These are phyloP conservation scores for Panthera tigris DNA, from an alignment of 2,113 vertebrate genomes.

Conservation along the genomic window DNA sequence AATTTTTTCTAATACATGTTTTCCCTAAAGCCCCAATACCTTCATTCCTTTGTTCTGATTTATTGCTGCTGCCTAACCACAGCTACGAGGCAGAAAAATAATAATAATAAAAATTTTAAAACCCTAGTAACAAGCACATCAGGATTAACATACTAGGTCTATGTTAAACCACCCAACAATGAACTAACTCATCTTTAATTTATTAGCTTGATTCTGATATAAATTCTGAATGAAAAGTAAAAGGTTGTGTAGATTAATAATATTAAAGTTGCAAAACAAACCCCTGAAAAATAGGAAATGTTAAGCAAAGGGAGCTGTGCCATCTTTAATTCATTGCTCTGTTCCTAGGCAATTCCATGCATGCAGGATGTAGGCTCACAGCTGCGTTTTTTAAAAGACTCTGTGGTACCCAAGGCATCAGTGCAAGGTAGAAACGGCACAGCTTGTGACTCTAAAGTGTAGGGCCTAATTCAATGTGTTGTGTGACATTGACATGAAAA, in stretches of 20 bases:
- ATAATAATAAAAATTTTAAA: conserved; percentile 70
- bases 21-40: conserved; percentile 77
- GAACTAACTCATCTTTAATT: conserved; percentile 75
- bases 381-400: conserved; percentile 14
- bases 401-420: neutral
- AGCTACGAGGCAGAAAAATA: conserved; percentile 76
- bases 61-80: conserved; percentile 82
- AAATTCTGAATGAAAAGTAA: conserved; percentile 70
- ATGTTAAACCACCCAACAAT: conserved; percentile 66
- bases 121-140: conserved; percentile 65
- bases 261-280: conserved; percentile 73
- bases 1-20: conserved; percentile 83
- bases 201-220: conserved; percentile 79
- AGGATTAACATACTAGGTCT: conserved; percentile 77
- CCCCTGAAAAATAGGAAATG: conserved; percentile 63
- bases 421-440: neutral
- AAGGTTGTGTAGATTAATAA: conserved; percentile 72
- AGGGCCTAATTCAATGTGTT: neutral
- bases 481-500: neutral
- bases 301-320: conserved; percentile 58
- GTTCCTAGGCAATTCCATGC: conserved; percentile 54
- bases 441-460: conserved; percentile 15
- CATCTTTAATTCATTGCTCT: conserved; percentile 72
- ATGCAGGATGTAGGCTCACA: conserved; percentile 17
- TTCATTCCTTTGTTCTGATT: conserved; percentile 85